Conservation (phyloP, 2,888 invertebrate species). For the Phyto melanocephala region DNA sequence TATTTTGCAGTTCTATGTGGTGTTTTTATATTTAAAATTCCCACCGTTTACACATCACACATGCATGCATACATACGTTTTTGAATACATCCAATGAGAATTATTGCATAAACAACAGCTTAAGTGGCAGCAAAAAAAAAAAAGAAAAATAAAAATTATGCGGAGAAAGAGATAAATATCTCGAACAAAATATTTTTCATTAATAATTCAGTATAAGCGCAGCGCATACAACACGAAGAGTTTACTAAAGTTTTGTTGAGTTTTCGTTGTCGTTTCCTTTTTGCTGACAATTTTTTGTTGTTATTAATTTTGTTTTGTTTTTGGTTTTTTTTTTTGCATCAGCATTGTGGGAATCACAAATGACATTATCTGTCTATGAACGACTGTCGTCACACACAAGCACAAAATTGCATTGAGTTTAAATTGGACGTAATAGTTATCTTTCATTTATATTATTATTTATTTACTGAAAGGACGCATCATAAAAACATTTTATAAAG, state of each 20-base stretch:
- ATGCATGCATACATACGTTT: neutral
- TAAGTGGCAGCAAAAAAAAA: neutral
- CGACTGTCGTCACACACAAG: conserved; percentile 19
- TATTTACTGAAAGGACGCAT: neutral
- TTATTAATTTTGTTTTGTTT: conserved; percentile 15
- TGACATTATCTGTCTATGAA: conserved; percentile 50
- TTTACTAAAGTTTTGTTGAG: conserved; percentile 22
- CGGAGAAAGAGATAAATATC: conserved; percentile 29
- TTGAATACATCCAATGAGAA: neutral
- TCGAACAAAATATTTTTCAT: conserved; percentile 48
- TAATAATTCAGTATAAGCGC: conserved; percentile 46
- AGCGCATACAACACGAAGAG: conserved; percentile 12
- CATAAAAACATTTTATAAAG: conserved; percentile 36
- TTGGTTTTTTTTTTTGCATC: conserved; percentile 42
- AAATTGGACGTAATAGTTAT: neutral
- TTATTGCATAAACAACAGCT: neutral
- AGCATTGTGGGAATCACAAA: conserved; percentile 48
- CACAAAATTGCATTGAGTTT: neutral
- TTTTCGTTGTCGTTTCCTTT: neutral
- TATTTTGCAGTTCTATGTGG: neutral
- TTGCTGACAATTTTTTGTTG: neutral
- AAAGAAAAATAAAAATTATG: too few species aligned
- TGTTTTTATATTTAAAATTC: conserved; percentile 17
- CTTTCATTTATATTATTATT: neutral
- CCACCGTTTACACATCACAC: conserved; percentile 3